phyloP scores from a whole-genome alignment of 2,797 vertebrate genomes.

The Borostomias antarcticus region DNA sequence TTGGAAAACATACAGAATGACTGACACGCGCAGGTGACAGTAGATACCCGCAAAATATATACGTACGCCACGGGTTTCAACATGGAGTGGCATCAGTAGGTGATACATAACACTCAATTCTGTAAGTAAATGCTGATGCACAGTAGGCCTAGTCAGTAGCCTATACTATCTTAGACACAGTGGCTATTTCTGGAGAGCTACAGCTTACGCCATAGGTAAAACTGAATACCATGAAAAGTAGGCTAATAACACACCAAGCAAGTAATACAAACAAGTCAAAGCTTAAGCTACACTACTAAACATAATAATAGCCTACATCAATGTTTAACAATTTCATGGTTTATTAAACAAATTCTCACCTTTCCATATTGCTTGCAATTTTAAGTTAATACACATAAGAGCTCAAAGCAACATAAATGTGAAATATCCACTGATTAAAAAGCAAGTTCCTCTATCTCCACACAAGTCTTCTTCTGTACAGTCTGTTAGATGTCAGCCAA shows the following conservation, averaged over 20 bases:
- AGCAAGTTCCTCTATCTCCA: slow-evolving; percentile 43
- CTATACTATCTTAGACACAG: background rate
- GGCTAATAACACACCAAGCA: no score
- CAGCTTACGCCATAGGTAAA: no score
- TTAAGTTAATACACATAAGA: background rate
- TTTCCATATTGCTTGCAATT: background rate
- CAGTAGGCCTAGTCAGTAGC: background rate
- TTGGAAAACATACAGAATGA: slow-evolving; percentile 43
- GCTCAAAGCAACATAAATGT: background rate
- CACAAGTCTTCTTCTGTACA: slow-evolving; percentile 24
- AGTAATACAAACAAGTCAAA: no score
- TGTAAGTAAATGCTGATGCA: background rate
- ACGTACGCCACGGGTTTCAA: slow-evolving; percentile 1
- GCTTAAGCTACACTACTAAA: background rate
- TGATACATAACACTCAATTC: slow-evolving; percentile 6
- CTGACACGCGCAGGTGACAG: slow-evolving; percentile 61
- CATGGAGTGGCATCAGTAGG: background rate
- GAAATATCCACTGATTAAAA: background rate
- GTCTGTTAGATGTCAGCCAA: slow-evolving; percentile 34
- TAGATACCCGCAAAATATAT: background rate
- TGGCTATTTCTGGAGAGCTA: background rate
- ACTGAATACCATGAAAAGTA: no score
- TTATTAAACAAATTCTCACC: background rate
- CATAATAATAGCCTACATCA: background rate
- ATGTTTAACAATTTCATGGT: background rate